Evolutionary conservation across 1,140 invertebrate species (phyloP), one percentile per base, ranked within the genome.

Genomic region (Arctopsyche grandis): DNA sequence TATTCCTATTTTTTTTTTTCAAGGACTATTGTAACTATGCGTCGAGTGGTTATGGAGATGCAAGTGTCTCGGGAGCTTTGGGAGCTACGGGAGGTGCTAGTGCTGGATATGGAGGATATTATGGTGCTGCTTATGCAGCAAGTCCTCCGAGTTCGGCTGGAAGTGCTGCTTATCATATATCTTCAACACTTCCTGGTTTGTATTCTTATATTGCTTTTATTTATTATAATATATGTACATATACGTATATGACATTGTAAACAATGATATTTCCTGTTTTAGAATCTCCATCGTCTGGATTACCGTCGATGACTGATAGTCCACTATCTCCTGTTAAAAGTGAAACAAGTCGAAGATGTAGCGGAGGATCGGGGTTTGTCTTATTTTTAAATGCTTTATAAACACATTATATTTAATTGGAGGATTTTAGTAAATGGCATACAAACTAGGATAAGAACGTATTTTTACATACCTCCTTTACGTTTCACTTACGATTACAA

Each of bases 251-350:
- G 46, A 52, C 5, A 58, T 69, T 10, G 12, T 52, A 52, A 52
- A 12, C 12, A 12, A 5, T 12, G 12, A 56, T 24, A 26, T 29
- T 16, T 74, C 21, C 22, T 29, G 56, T 52, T 86, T 9, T 84
- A 89, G 88, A 90, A 82, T 89, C 88, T 71, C 88, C 88, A 46
- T 89, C 88, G 5, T 87, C 88, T 12, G 87, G 88, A 82, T 82
- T 89, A 16, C 87, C 87, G 29, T 85, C 88, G 44, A 83, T 89
- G 83, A 87, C 84, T 79, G 87, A 88, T 76, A 87, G 86, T 83
- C 88, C 88, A 10, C 82, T 89, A 14, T 90, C 89, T 44, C 89
- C 89, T 0, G 87, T 89, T 14, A 89, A 90, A 84, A 87, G 87
- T 83, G 89, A 89, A 84, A 84, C 83, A 9, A 84, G 86, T 69